phyloP scores from a whole-genome alignment of 1,140 invertebrate species.

The Pseudomyrmex cubaensis region DNA sequence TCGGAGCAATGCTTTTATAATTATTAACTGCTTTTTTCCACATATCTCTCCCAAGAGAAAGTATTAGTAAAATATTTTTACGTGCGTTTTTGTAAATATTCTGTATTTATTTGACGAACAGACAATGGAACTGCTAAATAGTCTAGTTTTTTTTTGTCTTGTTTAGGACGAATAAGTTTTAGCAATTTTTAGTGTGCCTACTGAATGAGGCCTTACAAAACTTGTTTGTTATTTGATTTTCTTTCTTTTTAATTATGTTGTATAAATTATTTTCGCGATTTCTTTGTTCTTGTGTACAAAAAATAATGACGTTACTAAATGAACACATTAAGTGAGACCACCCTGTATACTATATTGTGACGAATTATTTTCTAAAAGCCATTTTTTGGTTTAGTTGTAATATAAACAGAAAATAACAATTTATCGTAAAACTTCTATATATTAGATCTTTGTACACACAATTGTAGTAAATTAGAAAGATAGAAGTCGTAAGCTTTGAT shows the following conservation, averaged over 20 bases:
- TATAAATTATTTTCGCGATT: constrained; percentile 36
- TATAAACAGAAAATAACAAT: constrained; percentile 24
- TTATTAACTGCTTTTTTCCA: not conserved
- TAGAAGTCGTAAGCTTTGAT: too few relatives aligned
- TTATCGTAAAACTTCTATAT: constrained; percentile 21
- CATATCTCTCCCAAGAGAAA: not conserved
- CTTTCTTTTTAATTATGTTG: not conserved
- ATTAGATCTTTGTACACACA: constrained; percentile 10
- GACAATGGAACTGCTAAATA: not conserved
- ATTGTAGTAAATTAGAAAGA: not conserved
- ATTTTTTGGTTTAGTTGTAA: constrained; percentile 11
- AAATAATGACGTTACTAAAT: constrained; percentile 62
- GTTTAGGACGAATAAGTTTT: constrained; percentile 36
- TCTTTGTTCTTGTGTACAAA: constrained; percentile 31
- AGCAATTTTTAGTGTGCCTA: not conserved
- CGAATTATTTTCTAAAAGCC: not conserved
- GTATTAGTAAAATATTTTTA: not conserved
- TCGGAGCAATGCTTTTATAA: not conserved
- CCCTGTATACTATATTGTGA: constrained; percentile 64
- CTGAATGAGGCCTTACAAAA: constrained; percentile 16
- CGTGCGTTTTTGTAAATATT: not conserved
- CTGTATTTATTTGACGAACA: not conserved
- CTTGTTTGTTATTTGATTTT: constrained; percentile 35
- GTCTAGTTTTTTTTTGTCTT: not conserved
- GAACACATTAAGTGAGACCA: constrained; percentile 67